Evolutionary conservation across 2,797 vertebrate species (phyloP).

Genomic region (Crocodylus rhombifer): DNA sequence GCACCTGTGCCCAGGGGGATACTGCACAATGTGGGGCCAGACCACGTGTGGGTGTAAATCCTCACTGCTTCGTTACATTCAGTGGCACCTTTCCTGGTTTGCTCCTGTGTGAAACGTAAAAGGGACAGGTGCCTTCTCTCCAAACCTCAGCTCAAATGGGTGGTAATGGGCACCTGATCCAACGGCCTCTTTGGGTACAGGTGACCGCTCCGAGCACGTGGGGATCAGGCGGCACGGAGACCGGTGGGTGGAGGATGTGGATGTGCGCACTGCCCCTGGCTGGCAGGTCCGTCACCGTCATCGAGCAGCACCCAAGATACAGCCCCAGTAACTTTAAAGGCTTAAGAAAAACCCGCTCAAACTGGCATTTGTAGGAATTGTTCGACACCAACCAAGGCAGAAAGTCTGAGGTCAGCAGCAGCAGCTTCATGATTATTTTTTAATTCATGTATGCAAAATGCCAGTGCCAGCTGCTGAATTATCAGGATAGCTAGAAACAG

Average conservation of each 20-base stretch:
- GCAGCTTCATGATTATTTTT: neutral
- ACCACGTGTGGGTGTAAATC: neutral
- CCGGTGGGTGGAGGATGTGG: no score
- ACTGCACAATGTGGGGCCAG: no score
- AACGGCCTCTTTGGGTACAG: neutral
- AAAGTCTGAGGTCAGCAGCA: neutral
- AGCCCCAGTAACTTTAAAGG: neutral
- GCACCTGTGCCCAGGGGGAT: no score
- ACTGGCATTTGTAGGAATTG: neutral
- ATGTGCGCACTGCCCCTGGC: neutral
- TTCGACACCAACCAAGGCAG: neutral
- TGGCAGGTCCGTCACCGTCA: neutral
- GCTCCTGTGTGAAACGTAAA: neutral
- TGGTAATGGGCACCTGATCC: neutral
- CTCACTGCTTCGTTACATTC: no score
- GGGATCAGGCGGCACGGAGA: no score
- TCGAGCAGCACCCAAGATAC: neutral
- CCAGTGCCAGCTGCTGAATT: neutral
- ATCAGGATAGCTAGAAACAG: accelerated
- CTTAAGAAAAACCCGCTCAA: neutral
- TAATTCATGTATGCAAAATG: accelerated
- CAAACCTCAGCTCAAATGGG: neutral
- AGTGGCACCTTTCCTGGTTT: neutral
- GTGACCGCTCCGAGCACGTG: no score
- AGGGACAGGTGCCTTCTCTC: neutral